phyloP scores from a whole-genome alignment of 2,113 vertebrate genomes.

The Ammospiza nelsoni region DNA sequence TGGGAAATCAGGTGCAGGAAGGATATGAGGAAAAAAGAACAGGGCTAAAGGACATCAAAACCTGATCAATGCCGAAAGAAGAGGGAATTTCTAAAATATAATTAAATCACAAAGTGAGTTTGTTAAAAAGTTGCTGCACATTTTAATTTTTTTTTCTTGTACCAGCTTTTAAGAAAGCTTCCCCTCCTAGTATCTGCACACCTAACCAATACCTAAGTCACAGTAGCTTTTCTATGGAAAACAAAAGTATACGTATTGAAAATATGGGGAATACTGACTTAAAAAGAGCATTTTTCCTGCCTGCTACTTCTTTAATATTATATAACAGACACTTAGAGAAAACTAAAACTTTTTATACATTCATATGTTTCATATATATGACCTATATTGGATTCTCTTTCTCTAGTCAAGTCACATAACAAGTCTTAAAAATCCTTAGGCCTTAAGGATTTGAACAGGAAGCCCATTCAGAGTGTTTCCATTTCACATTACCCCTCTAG shows the following conservation, averaged over 20 bases:
- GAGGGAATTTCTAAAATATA: background rate
- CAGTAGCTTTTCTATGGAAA: background rate
- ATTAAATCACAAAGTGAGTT: background rate
- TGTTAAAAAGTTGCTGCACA: background rate
- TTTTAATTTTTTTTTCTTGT: background rate
- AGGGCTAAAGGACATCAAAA: background rate
- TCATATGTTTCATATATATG: background rate
- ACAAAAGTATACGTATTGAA: background rate
- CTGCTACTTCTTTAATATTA: background rate
- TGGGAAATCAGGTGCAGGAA: background rate
- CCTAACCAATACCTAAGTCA: background rate
- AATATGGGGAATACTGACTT: background rate
- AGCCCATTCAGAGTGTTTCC: background rate
- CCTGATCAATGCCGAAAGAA: background rate
- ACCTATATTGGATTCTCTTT: background rate
- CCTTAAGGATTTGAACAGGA: background rate
- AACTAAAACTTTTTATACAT: background rate
- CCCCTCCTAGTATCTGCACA: background rate
- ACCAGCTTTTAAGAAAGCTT: background rate
- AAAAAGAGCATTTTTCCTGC: background rate
- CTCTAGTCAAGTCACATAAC: background rate
- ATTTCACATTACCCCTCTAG: background rate
- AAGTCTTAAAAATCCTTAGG: background rate
- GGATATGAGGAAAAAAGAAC: background rate
- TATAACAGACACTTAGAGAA: background rate